These are phyloP conservation scores for Holacanthus passer DNA, from an alignment of 2,113 vertebrate genomes.

Conservation along the genomic window DNA sequence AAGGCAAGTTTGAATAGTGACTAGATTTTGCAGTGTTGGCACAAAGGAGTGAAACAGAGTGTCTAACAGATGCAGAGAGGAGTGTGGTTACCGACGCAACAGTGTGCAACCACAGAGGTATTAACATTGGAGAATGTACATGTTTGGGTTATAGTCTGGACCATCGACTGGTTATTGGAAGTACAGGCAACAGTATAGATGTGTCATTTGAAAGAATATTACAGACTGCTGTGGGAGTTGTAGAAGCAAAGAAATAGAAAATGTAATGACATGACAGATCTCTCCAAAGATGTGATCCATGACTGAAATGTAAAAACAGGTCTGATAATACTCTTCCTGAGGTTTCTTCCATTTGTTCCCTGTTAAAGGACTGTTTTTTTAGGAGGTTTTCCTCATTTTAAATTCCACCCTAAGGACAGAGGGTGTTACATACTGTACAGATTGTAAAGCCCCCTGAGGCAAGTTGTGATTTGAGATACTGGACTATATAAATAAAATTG, in stretches of 20 bases:
- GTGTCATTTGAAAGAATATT: neutral
- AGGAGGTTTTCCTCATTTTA: too few relatives aligned
- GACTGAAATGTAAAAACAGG: neutral
- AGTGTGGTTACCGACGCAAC: neutral
- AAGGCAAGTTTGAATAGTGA: neutral
- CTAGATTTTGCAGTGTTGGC: conserved; percentile 10
- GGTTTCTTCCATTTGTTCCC: too few relatives aligned
- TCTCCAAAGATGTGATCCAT: neutral
- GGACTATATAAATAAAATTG: too few relatives aligned
- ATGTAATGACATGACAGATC: neutral
- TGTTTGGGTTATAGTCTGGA: neutral
- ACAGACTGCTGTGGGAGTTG: neutral
- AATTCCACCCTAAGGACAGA: too few relatives aligned
- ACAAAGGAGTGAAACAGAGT: neutral
- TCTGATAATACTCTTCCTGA: too few relatives aligned
- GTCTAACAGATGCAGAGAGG: neutral
- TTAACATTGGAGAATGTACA: neutral
- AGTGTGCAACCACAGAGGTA: neutral
- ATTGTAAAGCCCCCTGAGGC: too few relatives aligned
- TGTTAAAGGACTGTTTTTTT: too few relatives aligned
- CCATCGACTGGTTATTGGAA: neutral
- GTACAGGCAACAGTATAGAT: neutral
- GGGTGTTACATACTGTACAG: too few relatives aligned
- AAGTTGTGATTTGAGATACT: too few relatives aligned
- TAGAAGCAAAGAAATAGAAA: neutral